Base-by-base conservation (phyloP, 2,113 vertebrate genomes). In the Paedocypris sp. region DNA sequence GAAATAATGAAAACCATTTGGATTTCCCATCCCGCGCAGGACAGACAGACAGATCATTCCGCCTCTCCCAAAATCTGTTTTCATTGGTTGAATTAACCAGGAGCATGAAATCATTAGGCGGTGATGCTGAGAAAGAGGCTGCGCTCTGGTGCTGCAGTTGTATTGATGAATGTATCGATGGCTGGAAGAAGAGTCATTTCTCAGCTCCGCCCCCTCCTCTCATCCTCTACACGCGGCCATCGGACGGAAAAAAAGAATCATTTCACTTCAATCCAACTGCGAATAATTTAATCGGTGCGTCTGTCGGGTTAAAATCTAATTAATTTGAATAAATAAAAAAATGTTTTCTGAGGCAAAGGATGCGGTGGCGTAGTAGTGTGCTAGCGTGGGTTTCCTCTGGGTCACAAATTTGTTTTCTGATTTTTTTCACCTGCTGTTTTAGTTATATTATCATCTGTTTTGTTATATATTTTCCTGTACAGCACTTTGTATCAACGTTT, bases 111-210 rank as follows among this genome's bases (percentile, higher is more conserved):
- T 15, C 35, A 38, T 38, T 15, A 13, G n/a, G 5, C n/a, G n/a
- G 12, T 38, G 13, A 18, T 41, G 38, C 7, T n/a, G n/a, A 25
- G 32, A 7, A 4, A 13, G n/a, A 25, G 1, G 4, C 9, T 33
- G 28, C 13, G 11, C 18, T 33, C 18, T 13, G 15, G n/a, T 54
- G 33, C 36, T 54, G 51, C 51, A 41, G 33, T 41, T 54, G 35
- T 54, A 54, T 54, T 41, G 51, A 54, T 39, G 51, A 18, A 15
- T 1, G 2, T 41, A 54, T 54, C 41, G 51, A 54, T 41, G 10
- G 10, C 2, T 39, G 41, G 13, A 39, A 23, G 5, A 53, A 39
- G 20, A 54, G 51, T 39, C 2, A 28, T 25, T 39, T 25, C 15
- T 54, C 22, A 4, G 2, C 15, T 4, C 20, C 38, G 13, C 23